Evolutionary conservation across 92 coral and sea anemone genomes (phyloP).

Genomic region (Montipora capitata): DNA sequence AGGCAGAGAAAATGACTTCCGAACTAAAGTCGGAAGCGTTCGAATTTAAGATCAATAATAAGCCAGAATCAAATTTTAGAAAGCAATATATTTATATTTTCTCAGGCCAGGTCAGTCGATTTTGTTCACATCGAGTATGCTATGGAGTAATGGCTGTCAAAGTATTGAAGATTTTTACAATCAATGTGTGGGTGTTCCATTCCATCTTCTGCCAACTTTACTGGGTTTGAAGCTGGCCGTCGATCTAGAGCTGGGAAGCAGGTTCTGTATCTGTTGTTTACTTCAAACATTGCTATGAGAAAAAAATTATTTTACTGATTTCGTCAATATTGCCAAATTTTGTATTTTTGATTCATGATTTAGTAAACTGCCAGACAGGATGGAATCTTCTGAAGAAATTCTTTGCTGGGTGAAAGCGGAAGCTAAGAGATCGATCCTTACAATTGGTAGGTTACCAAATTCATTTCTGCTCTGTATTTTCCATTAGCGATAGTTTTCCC

Average conservation of each 20-base stretch:
- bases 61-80: too few species aligned
- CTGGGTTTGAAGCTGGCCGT: constrained; percentile 82
- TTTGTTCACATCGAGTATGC: constrained; percentile 69
- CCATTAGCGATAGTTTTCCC: too few species aligned
- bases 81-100: too few species aligned
- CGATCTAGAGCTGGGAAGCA: constrained; percentile 74
- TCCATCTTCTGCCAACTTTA: constrained; percentile 72
- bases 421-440: constrained; percentile 32
- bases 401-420: constrained; percentile 73
- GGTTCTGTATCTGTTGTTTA: constrained; percentile 25
- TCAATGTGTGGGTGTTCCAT: constrained; percentile 66
- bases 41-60: too few species aligned
- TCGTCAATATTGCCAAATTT: too few species aligned
- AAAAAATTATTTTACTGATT: too few species aligned
- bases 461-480: too few species aligned
- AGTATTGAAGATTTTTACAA: constrained; percentile 60
- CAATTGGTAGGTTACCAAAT: constrained; percentile 34
- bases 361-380: constrained; percentile 57
- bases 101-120: constrained; percentile 64
- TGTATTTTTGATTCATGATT: not conserved
- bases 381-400: constrained; percentile 40
- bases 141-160: constrained; percentile 50
- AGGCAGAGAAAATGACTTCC: too few species aligned
- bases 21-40: too few species aligned
- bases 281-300: too few species aligned